Conservation (phyloP, 1,140 invertebrate genomes). For the Brevipalpus yothersi region DNA sequence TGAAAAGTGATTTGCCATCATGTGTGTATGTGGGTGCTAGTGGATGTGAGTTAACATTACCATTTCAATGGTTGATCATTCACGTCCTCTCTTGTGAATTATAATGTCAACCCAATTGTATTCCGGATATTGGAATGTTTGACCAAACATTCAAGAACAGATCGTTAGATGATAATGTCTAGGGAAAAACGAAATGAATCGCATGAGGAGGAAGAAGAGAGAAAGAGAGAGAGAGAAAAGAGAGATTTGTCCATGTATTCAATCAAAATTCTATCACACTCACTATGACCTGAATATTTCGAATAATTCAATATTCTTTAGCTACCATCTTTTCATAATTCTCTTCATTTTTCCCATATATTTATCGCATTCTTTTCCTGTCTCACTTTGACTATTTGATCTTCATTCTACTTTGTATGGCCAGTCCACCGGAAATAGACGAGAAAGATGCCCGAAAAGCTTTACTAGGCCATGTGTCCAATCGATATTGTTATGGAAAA, state of each 20-base stretch:
- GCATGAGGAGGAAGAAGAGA: no score
- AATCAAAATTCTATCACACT: no score
- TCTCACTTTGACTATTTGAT: no score
- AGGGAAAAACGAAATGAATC: no score
- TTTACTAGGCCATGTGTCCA: constrained; percentile 21
- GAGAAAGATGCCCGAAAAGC: constrained; percentile 26
- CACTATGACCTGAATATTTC: no score
- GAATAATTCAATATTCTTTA: no score
- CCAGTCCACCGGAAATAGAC: constrained; percentile 16
- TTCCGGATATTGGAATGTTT: background rate
- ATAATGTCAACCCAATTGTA: background rate
- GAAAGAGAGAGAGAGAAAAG: no score
- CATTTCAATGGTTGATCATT: background rate
- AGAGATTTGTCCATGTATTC: no score
- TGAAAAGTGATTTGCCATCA: background rate
- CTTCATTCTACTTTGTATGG: background rate
- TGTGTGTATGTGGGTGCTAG: background rate
- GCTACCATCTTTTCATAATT: no score
- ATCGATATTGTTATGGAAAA: constrained; percentile 30
- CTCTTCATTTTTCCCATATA: no score
- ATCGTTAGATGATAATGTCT: no score
- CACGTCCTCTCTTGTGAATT: background rate
- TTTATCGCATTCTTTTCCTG: no score
- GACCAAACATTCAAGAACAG: background rate
- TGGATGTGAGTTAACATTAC: background rate